Conservation (phyloP, 2,113 vertebrate genomes). For the Crocuta crocuta region DNA sequence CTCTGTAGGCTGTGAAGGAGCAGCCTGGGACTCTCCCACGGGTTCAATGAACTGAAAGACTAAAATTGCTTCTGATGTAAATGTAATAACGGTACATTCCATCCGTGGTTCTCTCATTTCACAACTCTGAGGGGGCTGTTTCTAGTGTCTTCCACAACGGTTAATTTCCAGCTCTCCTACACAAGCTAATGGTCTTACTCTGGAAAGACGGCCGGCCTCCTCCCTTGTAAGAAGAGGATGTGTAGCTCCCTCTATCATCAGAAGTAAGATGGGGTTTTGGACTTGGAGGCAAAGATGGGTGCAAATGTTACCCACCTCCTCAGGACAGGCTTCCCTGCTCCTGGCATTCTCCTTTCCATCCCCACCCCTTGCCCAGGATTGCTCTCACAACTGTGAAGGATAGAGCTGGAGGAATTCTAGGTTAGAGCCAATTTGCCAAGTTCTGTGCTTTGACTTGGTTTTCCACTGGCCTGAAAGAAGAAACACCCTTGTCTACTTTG, state of each 20-base stretch:
- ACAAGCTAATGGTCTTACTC: neutral
- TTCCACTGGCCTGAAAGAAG: neutral
- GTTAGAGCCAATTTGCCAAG: neutral
- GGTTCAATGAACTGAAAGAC: neutral
- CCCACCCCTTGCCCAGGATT: neutral
- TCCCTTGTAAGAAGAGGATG: neutral
- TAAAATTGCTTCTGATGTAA: neutral
- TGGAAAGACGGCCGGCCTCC: neutral
- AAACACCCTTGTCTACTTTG: neutral
- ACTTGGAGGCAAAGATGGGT: neutral
- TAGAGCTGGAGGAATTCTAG: neutral
- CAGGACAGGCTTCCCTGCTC: neutral
- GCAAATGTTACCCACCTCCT: neutral
- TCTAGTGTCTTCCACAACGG: neutral
- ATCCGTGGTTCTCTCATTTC: neutral
- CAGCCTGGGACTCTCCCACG: neutral
- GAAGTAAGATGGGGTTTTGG: neutral
- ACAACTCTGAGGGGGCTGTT: neutral
- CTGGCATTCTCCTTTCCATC: no score
- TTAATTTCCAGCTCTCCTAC: neutral
- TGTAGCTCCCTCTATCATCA: neutral
- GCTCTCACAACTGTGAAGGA: neutral
- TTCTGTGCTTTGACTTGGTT: no score
- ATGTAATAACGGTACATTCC: neutral
- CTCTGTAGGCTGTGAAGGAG: neutral